Base-by-base conservation (phyloP, 2,113 vertebrate genomes). In the Rhabdornis inornatus region DNA sequence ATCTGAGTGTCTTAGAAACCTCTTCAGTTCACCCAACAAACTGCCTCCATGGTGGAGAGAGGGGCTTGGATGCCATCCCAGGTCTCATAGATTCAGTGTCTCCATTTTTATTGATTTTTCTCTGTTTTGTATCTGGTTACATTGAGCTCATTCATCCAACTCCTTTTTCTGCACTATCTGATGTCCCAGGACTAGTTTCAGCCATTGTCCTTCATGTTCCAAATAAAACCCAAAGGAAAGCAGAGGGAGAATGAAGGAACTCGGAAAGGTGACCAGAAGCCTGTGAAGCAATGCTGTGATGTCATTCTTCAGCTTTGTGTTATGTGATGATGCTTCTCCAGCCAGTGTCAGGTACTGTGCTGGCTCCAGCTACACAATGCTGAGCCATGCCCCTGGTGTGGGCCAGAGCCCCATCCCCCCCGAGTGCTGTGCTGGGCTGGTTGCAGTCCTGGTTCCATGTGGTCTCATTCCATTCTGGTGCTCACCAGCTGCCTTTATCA, bases 391-490 rank as follows among this genome's bases (percentile, higher is more conserved):
- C 49, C n/a, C 27, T 30, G 45, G 31, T 40, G 6, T 2, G 9
- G 40, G 59, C 44, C 0, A 0, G 61, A 83, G 45, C 37, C 22
- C n/a, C 1, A 11, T 35, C 30, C 47, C 20, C 52, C 45, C 40
- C 3, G 1, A 35, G n/a, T 14, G 39, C 64, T 5, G 2, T 12
- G 28, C 49, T 42, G 60, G 40, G 21, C 15, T 64, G 69, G 47
- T 30, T 33, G 28, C 39, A 27, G 52, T 63, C 53, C 44, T 78
- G 55, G 9, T 8, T 79, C 42, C 27, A 9, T 10, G 6, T 44
- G 42, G 19, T 44, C 39, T 87, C 49, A 59, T 50, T 35, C 35
- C 35, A 68, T 44, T 35, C 76, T n/a, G 31, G 24, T n/a, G 52
- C 39, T 56, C 9, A 14, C 14, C 7, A 12, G 37, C 61, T 79